Evolutionary conservation across 1,140 invertebrate species (phyloP).

Genomic region (Drosophila grimshawi): DNA sequence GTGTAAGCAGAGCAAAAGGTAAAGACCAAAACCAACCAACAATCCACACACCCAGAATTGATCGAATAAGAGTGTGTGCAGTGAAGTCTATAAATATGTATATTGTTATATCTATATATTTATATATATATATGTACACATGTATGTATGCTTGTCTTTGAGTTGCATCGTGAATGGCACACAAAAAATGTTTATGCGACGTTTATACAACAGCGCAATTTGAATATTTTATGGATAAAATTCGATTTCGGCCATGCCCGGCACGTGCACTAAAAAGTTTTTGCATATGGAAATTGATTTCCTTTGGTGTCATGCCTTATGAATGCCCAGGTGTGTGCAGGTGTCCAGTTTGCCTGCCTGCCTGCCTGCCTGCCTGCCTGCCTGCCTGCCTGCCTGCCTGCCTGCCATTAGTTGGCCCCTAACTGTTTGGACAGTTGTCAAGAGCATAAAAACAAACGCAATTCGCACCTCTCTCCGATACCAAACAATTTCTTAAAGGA

Average conservation of each 20-base stretch:
- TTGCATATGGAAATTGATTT: constrained; percentile 83
- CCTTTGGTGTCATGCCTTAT: constrained; percentile 65
- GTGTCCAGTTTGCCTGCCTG: constrained; percentile 49
- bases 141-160: constrained; percentile 19
- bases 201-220: constrained; percentile 78
- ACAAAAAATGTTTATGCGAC: constrained; percentile 80
- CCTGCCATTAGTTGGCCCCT: constrained; percentile 58
- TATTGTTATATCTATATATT: not conserved
- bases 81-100: not conserved
- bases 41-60: not conserved
- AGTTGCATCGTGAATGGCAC: constrained; percentile 23
- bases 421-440: constrained; percentile 74
- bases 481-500: constrained; percentile 38
- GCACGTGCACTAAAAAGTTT: constrained; percentile 76
- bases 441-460: constrained; percentile 74
- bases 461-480: constrained; percentile 66
- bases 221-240: constrained; percentile 80
- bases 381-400: constrained; percentile 39
- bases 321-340: constrained; percentile 28
- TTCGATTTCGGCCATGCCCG: constrained; percentile 61
- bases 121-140: not conserved
- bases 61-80: constrained; percentile 29
- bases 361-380: constrained; percentile 51
- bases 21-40: constrained; percentile 15
- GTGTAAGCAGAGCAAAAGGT: constrained; percentile 43